A percentile compares a stretch with the other conserved stretches of the same genome.
phyloP scores from a whole-genome alignment of 2,888 invertebrate genomes.

The Watsonalla cultraria region DNA sequence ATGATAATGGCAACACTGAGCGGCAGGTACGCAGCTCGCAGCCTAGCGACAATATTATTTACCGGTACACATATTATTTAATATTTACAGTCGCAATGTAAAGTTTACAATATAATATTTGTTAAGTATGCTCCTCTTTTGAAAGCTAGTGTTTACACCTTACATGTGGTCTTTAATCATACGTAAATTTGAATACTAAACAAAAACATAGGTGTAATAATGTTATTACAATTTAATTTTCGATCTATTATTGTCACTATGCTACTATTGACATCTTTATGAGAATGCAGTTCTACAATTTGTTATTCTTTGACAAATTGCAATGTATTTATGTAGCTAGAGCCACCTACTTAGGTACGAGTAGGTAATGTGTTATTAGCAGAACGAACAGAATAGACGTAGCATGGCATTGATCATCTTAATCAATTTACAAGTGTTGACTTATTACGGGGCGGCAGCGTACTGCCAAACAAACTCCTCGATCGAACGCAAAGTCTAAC shows the following conservation, averaged over 20 bases:
- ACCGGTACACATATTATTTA: slow-evolving; percentile 73
- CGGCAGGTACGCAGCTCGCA: slow-evolving; percentile 54
- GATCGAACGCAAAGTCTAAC: slow-evolving; percentile 73
- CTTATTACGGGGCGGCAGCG: slow-evolving; percentile 43
- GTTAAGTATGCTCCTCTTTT: slow-evolving; percentile 74
- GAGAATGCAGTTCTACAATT: too few species aligned
- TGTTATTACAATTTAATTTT: background rate
- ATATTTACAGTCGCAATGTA: slow-evolving; percentile 73
- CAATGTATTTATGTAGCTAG: too few species aligned
- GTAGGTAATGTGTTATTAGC: background rate
- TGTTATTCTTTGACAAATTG: too few species aligned
- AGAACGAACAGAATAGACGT: slow-evolving; percentile 9
- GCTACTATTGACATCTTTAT: background rate
- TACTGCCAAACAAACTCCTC: slow-evolving; percentile 67
- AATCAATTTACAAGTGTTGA: slow-evolving; percentile 67
- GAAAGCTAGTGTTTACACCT: slow-evolving; percentile 67
- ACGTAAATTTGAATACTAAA: slow-evolving; percentile 69
- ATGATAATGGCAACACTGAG: slow-evolving; percentile 77
- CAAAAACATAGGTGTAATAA: slow-evolving; percentile 23
- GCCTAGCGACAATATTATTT: slow-evolving; percentile 73
- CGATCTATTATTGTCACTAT: background rate
- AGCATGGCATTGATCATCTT: slow-evolving; percentile 41
- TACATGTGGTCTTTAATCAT: slow-evolving; percentile 71
- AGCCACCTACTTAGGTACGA: background rate
- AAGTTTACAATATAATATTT: slow-evolving; percentile 77